Evolutionary conservation across 2,888 invertebrate species (phyloP).

Genomic region (Entomobrya multifasciata): DNA sequence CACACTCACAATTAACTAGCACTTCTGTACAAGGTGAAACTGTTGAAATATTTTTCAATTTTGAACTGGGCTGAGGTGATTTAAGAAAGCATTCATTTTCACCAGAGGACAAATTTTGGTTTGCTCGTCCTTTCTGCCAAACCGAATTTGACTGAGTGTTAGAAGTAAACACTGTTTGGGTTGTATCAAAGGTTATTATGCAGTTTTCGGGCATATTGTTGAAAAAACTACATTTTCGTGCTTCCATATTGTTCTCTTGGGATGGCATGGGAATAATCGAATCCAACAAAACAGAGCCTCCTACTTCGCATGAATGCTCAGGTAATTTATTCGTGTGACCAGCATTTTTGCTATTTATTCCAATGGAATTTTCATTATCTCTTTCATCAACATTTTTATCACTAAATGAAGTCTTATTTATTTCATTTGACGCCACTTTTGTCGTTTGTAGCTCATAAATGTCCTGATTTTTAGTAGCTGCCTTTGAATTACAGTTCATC

Average conservation of each 20-base stretch:
- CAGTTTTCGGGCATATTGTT: constrained; percentile 53
- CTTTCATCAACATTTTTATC: constrained; percentile 28
- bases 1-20: constrained; percentile 37
- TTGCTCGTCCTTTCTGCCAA: constrained; percentile 39
- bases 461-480: constrained; percentile 62
- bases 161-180: constrained; percentile 55
- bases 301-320: constrained; percentile 26
- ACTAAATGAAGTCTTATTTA: constrained; percentile 43
- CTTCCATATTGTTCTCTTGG: too few relatives aligned
- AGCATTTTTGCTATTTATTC: constrained; percentile 50
- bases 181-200: constrained; percentile 33
- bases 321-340: constrained; percentile 32
- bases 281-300: too few relatives aligned
- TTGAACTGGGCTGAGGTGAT: constrained; percentile 49
- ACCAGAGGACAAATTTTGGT: constrained; percentile 27
- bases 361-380: constrained; percentile 40
- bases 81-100: constrained; percentile 54
- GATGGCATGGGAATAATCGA: constrained; percentile 18
- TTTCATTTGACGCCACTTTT: constrained; percentile 69
- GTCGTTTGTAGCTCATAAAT: constrained; percentile 68
- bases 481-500: constrained; percentile 81
- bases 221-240: too few relatives aligned
- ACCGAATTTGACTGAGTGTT: constrained; percentile 61
- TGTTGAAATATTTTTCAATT: constrained; percentile 32
- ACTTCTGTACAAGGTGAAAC: constrained; percentile 24